Conservation (phyloP, 2,113 vertebrate genomes). For the Pavo muticus region DNA sequence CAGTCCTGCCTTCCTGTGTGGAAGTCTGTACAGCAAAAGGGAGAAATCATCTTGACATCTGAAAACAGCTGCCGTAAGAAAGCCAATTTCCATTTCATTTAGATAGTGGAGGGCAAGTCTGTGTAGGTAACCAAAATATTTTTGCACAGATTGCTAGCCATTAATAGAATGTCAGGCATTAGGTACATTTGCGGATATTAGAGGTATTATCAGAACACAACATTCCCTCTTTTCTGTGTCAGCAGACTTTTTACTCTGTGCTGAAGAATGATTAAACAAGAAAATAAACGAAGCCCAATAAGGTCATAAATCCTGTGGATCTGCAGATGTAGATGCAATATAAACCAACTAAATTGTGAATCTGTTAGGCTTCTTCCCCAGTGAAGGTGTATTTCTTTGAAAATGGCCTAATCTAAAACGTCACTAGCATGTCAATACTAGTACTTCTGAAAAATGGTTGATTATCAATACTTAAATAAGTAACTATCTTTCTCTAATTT, state of each 20-base stretch:
- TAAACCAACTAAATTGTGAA: slow-evolving; percentile 8
- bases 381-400: slow-evolving; percentile 22
- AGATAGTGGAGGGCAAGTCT: not conserved
- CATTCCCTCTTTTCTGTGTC: slow-evolving; percentile 15
- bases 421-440: not conserved
- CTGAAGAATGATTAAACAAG: slow-evolving; percentile 57
- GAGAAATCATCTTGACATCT: not conserved
- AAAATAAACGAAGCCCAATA: slow-evolving; percentile 29
- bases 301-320: slow-evolving; percentile 24
- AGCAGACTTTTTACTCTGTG: slow-evolving; percentile 50
- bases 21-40: not conserved
- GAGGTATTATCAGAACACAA: not conserved
- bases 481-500: slow-evolving; percentile 20
- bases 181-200: not conserved
- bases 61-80: not conserved
- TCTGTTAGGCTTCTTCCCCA: slow-evolving; percentile 8
- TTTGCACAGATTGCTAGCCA: not conserved
- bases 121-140: not conserved
- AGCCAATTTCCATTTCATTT: slow-evolving; percentile 29
- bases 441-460: slow-evolving; percentile 21
- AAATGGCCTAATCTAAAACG: slow-evolving; percentile 25
- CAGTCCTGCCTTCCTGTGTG: not conserved
- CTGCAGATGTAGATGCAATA: slow-evolving; percentile 16
- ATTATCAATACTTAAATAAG: not conserved
- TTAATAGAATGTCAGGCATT: not conserved